These are phyloP conservation scores for Coturnix japonica DNA, from an alignment of 2,113 vertebrate species.

Conservation along the genomic window DNA sequence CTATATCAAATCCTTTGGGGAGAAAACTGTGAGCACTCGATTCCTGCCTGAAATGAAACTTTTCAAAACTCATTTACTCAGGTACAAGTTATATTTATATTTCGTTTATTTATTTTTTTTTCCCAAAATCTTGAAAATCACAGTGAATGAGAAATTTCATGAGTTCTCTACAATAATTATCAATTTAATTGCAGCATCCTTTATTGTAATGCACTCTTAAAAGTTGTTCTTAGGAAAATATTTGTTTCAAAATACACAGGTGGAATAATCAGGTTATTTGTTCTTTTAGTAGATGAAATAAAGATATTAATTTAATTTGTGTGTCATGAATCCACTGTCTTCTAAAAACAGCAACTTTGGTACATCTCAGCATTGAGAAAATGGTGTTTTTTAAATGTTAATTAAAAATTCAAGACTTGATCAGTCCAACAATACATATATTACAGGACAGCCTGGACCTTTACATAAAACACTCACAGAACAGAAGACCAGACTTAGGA, in stretches of 20 bases:
- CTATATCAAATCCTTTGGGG: neutral
- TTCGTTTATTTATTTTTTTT: too few relatives aligned
- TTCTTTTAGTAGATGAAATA: neutral
- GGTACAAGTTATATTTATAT: too few relatives aligned
- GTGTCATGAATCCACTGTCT: neutral
- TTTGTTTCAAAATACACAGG: neutral
- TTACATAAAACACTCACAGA: neutral
- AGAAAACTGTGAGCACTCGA: neutral
- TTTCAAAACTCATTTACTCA: neutral
- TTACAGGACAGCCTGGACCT: neutral
- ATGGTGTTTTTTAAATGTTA: neutral
- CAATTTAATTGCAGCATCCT: neutral
- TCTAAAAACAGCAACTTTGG: neutral
- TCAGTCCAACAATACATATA: fast-evolving
- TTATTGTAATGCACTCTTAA: neutral
- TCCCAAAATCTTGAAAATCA: neutral
- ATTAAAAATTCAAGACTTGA: neutral
- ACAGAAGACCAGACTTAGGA: neutral
- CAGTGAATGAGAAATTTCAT: neutral
- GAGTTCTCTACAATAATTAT: neutral
- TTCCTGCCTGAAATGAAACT: fast-evolving
- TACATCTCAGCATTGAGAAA: neutral
- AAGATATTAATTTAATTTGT: neutral
- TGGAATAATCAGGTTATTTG: neutral
- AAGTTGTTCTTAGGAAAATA: neutral